Percentiles rank a stretch among this genome's conserved stretches.
phyloP scores from a whole-genome alignment of 2,113 vertebrate species.

The Phylloscopus whistleri region DNA sequence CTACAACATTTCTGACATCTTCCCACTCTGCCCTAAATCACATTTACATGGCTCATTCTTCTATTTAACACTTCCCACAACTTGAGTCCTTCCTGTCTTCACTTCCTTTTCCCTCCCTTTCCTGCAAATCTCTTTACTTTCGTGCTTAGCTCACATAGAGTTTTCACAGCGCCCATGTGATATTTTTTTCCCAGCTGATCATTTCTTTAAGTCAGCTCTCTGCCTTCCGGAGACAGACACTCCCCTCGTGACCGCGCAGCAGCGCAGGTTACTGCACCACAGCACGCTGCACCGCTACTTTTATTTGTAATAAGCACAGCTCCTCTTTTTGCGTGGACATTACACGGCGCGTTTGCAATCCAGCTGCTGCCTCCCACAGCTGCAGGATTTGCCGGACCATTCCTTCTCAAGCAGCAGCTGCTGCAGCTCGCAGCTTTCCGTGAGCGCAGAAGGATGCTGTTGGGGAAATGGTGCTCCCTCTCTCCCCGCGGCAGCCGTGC shows the following conservation, averaged over 20 bases:
- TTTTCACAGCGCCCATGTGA: neutral
- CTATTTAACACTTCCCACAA: constrained; percentile 49
- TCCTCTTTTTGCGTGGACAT: neutral
- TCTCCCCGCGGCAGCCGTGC: fast-evolving
- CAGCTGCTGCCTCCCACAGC: neutral
- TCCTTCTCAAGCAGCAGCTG: neutral
- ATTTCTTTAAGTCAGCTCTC: neutral
- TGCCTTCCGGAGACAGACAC: neutral
- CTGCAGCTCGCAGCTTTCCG: neutral
- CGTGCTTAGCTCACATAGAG: neutral
- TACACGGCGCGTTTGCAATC: neutral
- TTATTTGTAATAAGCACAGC: neutral
- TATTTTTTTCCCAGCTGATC: neutral
- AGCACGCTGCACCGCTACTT: neutral
- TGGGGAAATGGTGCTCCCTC: neutral
- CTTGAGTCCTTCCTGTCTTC: constrained; percentile 4
- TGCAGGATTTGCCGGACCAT: neutral
- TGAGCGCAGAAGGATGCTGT: neutral
- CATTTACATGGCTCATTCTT: constrained; percentile 23
- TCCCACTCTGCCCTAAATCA: constrained; percentile 40
- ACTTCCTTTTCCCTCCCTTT: constrained; percentile 16
- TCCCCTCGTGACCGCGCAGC: neutral
- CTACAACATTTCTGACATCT: constrained; percentile 30
- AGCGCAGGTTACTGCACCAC: neutral
- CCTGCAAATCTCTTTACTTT: neutral